These are phyloP conservation scores for Sebastes hubbsi DNA, from an alignment of 2,797 vertebrate genomes.

Conservation along the genomic window DNA sequence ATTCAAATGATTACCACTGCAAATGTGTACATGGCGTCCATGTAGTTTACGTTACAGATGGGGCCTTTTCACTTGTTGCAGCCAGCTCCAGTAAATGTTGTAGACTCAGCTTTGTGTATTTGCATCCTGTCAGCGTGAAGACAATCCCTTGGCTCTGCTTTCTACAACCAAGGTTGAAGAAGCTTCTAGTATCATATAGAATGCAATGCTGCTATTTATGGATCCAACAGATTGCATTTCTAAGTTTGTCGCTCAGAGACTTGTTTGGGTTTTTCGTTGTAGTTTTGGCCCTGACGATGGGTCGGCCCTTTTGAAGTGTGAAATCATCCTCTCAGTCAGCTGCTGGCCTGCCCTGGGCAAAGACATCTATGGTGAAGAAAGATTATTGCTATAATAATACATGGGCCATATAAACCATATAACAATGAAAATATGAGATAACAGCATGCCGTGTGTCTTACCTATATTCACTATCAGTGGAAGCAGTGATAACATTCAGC, in stretches of 20 bases:
- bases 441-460: background rate
- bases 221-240: background rate
- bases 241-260: background rate
- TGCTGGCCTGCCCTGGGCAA: background rate
- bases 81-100: background rate
- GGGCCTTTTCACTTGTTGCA: background rate
- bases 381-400: background rate
- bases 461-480: background rate
- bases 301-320: background rate
- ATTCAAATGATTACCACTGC: background rate
- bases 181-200: background rate
- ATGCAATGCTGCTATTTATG: background rate
- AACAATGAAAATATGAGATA: conserved; percentile 7
- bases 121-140: background rate
- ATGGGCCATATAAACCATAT: background rate
- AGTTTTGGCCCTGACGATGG: background rate
- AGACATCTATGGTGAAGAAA: conserved; percentile 1
- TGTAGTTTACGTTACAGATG: background rate
- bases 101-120: background rate
- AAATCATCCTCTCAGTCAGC: background rate
- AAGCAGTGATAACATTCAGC: background rate
- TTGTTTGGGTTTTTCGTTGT: background rate
- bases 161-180: background rate
- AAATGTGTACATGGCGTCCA: background rate
- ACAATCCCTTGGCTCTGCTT: background rate